Evolutionary conservation across 2,888 invertebrate species (phyloP).

Genomic region (Limnephilus auricula): DNA sequence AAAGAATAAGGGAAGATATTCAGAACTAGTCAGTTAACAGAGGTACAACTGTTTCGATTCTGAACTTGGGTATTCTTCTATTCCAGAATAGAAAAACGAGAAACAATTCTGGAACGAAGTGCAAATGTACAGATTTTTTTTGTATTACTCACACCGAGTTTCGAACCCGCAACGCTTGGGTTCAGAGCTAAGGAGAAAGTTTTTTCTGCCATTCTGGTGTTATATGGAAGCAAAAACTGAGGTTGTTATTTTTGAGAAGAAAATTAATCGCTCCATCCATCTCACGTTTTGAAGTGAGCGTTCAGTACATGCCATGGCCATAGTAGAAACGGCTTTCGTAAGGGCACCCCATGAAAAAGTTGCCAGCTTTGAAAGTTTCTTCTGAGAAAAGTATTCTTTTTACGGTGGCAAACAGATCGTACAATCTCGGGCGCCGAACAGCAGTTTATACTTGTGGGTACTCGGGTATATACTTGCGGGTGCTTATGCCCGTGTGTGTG

Average conservation of each 20-base stretch:
- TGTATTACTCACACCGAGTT: not conserved
- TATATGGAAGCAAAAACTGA: not conserved
- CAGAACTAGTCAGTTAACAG: too few relatives aligned
- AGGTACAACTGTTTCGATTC: too few relatives aligned
- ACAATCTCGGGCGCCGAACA: constrained; percentile 14
- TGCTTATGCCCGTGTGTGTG: constrained; percentile 15
- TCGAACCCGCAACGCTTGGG: not conserved
- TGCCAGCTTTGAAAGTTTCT: constrained; percentile 12
- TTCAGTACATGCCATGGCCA: not conserved
- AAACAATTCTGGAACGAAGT: too few relatives aligned
- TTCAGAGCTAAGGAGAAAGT: not conserved
- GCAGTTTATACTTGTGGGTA: constrained; percentile 29
- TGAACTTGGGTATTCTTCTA: too few relatives aligned
- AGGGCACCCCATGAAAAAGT: constrained; percentile 23
- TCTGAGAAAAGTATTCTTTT: constrained; percentile 28
- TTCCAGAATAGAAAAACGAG: too few relatives aligned
- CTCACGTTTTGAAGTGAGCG: not conserved
- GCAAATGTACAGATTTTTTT: too few relatives aligned
- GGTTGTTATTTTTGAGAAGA: not conserved
- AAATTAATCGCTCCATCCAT: not conserved
- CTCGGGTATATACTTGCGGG: constrained; percentile 4
- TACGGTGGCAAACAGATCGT: constrained; percentile 31
- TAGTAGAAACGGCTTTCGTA: constrained; percentile 6
- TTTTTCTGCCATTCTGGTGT: not conserved
- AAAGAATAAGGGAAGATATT: too few relatives aligned